Evolutionary conservation across 2,113 vertebrate species (phyloP).

Genomic region (Brachypodius melanocephalos): DNA sequence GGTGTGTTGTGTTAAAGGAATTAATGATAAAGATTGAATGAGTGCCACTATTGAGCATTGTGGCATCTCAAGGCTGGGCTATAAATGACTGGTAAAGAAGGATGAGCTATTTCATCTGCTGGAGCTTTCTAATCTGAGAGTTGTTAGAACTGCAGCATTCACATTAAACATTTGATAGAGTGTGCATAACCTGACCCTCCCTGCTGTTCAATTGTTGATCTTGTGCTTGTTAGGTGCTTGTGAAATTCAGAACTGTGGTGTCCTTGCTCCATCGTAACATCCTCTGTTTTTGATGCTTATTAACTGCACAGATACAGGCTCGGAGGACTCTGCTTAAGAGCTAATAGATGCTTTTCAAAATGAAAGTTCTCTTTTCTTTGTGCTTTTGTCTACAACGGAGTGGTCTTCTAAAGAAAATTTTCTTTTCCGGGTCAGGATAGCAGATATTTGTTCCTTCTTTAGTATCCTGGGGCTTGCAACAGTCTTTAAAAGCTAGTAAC

Average conservation of each 20-base stretch:
- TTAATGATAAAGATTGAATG: neutral
- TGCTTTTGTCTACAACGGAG: neutral
- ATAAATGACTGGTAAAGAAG: neutral
- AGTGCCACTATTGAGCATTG: neutral
- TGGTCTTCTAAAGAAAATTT: neutral
- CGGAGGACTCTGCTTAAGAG: neutral
- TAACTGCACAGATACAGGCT: neutral
- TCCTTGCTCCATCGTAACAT: neutral
- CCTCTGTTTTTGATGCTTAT: neutral
- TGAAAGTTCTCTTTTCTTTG: neutral
- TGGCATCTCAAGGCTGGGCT: neutral
- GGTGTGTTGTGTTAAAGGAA: neutral
- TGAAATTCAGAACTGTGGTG: neutral
- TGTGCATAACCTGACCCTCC: neutral
- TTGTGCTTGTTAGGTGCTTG: neutral
- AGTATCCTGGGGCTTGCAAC: neutral
- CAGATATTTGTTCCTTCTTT: neutral
- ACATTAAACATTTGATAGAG: neutral
- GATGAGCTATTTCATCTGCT: neutral
- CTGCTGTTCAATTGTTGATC: neutral
- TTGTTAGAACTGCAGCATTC: neutral
- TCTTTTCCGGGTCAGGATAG: neutral
- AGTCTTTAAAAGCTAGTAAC: neutral
- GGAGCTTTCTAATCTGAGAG: neutral
- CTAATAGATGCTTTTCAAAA: neutral